Evolutionary conservation across 2,113 vertebrate genomes (phyloP).

Genomic region (Willisornis vidua): DNA sequence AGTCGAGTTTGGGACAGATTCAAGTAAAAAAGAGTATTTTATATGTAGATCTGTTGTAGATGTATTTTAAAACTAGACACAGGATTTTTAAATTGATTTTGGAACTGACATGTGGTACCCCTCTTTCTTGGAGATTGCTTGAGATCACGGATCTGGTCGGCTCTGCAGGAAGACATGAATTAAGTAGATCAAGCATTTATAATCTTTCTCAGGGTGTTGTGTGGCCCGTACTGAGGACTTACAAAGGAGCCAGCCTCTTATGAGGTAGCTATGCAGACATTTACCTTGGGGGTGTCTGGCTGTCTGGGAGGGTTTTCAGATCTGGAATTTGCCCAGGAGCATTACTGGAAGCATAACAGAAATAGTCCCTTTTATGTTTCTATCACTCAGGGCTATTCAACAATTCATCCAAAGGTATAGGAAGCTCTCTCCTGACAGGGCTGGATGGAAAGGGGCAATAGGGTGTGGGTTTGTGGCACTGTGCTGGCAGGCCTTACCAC

Average conservation of each 20-base stretch:
- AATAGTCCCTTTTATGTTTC: background rate
- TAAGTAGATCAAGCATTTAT: background rate
- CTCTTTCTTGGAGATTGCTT: background rate
- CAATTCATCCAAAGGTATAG: background rate
- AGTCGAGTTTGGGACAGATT: background rate
- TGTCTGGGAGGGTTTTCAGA: background rate
- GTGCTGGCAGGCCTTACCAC: background rate
- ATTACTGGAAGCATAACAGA: background rate
- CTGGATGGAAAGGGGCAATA: background rate
- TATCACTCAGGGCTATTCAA: background rate
- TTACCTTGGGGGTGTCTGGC: background rate
- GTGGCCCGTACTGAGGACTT: background rate
- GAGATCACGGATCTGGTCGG: background rate
- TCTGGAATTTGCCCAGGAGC: background rate
- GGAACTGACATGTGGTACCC: background rate
- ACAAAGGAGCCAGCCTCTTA: rapidly evolving
- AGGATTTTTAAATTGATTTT: background rate
- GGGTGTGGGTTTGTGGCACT: background rate
- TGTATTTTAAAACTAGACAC: background rate
- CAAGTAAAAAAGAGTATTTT: background rate
- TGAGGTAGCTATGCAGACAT: background rate
- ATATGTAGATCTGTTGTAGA: background rate
- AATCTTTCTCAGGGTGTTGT: background rate
- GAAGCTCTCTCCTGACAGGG: background rate
- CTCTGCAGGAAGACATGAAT: background rate